A percentile compares a stretch with the other conserved stretches of the same genome.
phyloP scores from a whole-genome alignment of 1,140 invertebrate genomes.

The Pantala flavescens region DNA sequence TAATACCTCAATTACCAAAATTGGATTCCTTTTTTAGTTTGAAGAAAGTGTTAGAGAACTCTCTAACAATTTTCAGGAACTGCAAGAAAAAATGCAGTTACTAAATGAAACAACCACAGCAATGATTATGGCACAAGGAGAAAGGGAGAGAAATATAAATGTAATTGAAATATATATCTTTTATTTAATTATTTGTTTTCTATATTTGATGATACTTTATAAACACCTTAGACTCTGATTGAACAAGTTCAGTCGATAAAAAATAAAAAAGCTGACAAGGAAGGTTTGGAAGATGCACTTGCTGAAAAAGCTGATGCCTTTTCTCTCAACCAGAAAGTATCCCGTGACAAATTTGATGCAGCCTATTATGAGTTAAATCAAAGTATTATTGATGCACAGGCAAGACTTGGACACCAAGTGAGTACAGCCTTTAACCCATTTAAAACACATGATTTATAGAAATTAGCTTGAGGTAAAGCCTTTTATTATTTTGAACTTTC shows the following conservation, averaged over 20 bases:
- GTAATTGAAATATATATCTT: conserved; percentile 14
- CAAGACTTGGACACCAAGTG: conserved; percentile 49
- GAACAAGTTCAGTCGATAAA: conserved; percentile 45
- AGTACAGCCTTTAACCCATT: no score
- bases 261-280: conserved; percentile 48
- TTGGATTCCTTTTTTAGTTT: conserved; percentile 15
- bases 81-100: conserved; percentile 33
- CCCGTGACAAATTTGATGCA: conserved; percentile 53
- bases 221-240: conserved; percentile 33
- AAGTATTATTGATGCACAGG: conserved; percentile 48
- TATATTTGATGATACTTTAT: neutral
- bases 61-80: conserved; percentile 28
- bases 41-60: conserved; percentile 25
- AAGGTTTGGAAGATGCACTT: conserved; percentile 53
- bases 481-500: no score
- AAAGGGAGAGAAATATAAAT: conserved; percentile 23
- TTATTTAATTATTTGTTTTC: neutral
- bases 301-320: conserved; percentile 58
- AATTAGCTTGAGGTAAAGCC: no score
- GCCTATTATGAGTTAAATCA: conserved; percentile 50
- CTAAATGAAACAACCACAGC: conserved; percentile 28
- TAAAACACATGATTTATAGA: no score
- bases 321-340: conserved; percentile 54
- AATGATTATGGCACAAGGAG: conserved; percentile 32
- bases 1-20: no score